Conservation (phyloP, 2,888 invertebrate genomes). For the Scotopteryx bipunctaria region DNA sequence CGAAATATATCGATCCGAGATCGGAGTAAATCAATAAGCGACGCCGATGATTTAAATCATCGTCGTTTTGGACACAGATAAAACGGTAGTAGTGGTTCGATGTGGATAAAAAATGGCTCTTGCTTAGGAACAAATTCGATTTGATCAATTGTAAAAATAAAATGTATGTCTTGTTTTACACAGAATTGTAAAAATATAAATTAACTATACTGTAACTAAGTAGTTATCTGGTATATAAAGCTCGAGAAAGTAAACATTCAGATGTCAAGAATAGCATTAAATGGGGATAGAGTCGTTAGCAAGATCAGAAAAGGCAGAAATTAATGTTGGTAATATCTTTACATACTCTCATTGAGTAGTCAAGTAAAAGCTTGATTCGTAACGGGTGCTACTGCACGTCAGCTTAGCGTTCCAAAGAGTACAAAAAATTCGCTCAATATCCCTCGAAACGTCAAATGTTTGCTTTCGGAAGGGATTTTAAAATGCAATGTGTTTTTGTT, state of each 20-base stretch:
- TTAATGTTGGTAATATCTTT: not conserved
- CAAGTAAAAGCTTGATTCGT: constrained; percentile 35
- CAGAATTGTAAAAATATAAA: too few relatives aligned
- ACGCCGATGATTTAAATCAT: constrained; percentile 68
- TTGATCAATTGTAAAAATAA: too few relatives aligned
- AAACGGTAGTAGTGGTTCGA: not conserved
- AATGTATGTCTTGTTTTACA: too few relatives aligned
- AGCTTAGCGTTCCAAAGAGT: constrained; percentile 45
- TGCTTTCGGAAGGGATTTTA: constrained; percentile 78
- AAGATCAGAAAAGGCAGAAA: too few relatives aligned
- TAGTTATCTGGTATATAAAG: too few relatives aligned
- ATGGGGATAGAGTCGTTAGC: too few relatives aligned
- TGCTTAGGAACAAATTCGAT: too few relatives aligned
- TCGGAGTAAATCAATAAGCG: constrained; percentile 74
- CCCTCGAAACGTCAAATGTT: constrained; percentile 79
- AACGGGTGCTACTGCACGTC: constrained; percentile 52
- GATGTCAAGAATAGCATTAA: too few relatives aligned
- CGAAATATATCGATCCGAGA: constrained; percentile 72
- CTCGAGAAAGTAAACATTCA: too few relatives aligned
- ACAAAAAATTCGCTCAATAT: constrained; percentile 76
- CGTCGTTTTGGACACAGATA: constrained; percentile 44
- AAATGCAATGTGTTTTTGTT: constrained; percentile 80
- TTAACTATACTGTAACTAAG: too few relatives aligned
- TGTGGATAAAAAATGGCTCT: not conserved
- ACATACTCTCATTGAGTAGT: constrained; percentile 1